A percentile compares a stretch with the other conserved stretches of the same genome.
Conservation (phyloP, 2,797 vertebrate species). For the Tauraco hartlaubi region DNA sequence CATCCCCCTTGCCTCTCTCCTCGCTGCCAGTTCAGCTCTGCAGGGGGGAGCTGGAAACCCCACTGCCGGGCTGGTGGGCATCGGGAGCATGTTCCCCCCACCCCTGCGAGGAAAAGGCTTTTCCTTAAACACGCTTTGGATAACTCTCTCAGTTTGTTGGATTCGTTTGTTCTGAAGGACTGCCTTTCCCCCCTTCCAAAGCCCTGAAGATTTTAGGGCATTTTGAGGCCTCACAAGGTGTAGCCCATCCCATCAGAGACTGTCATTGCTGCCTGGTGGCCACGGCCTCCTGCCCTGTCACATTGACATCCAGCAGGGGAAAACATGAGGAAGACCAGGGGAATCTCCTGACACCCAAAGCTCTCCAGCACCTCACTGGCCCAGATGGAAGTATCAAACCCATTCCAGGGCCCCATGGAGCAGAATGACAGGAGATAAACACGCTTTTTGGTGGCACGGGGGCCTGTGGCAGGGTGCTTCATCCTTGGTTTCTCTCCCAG, state of each 20-base stretch:
- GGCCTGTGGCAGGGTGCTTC: fast-evolving
- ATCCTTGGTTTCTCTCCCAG: neutral
- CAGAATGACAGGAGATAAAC: neutral
- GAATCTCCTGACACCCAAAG: neutral
- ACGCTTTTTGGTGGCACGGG: neutral
- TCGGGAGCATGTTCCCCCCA: fast-evolving
- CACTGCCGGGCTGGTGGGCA: neutral
- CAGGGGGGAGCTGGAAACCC: neutral
- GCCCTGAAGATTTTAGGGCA: neutral
- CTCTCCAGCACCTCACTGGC: neutral
- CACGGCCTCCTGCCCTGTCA: neutral
- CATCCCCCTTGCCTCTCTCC: neutral
- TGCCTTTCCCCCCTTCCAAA: neutral
- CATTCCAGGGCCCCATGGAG: fast-evolving
- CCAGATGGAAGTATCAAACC: neutral
- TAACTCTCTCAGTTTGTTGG: neutral
- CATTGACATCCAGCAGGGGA: neutral
- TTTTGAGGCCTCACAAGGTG: neutral
- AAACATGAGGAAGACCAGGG: fast-evolving
- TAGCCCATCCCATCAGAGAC: neutral
- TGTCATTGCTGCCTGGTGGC: neutral
- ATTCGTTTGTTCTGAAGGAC: neutral
- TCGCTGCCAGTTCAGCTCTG: neutral
- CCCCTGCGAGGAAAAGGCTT: neutral
- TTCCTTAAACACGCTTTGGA: neutral